Conservation (phyloP, 2,888 invertebrate species). For the Caenorhabditis doughertyi region DNA sequence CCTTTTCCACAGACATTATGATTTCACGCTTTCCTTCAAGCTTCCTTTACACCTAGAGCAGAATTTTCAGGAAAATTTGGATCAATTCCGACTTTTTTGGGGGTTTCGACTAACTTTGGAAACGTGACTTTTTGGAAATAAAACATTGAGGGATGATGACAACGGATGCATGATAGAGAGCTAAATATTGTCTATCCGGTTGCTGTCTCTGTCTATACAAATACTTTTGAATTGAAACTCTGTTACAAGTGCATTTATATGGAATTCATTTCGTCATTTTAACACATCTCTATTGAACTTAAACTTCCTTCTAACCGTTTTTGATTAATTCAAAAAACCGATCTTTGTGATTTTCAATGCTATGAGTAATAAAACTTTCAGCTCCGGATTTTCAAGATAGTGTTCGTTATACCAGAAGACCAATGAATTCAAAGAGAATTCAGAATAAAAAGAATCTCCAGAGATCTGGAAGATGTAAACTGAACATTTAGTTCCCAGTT, state of each 20-base stretch:
- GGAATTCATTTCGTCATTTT: not conserved
- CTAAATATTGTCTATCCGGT: conserved; percentile 4
- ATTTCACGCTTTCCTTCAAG: not conserved
- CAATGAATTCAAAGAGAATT: no score
- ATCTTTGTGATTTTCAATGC: no score
- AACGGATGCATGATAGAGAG: conserved; percentile 9
- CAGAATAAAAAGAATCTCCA: not conserved
- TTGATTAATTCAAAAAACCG: no score
- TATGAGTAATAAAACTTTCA: no score
- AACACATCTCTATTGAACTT: no score
- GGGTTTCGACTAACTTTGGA: not conserved
- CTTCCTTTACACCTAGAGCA: no score
- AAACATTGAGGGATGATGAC: not conserved
- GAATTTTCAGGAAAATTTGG: no score
- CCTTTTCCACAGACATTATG: not conserved
- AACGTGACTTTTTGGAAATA: conserved; percentile 9
- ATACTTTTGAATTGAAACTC: not conserved
- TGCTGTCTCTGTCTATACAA: conserved; percentile 26
- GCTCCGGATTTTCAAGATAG: no score
- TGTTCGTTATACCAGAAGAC: no score
- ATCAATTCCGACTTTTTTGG: no score
- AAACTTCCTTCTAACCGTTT: no score
- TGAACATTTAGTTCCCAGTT: conserved; percentile 19
- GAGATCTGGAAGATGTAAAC: not conserved
- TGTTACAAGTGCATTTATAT: not conserved